phyloP scores from a whole-genome alignment of 2,888 invertebrate species.

The Drosophila niveifrons region DNA sequence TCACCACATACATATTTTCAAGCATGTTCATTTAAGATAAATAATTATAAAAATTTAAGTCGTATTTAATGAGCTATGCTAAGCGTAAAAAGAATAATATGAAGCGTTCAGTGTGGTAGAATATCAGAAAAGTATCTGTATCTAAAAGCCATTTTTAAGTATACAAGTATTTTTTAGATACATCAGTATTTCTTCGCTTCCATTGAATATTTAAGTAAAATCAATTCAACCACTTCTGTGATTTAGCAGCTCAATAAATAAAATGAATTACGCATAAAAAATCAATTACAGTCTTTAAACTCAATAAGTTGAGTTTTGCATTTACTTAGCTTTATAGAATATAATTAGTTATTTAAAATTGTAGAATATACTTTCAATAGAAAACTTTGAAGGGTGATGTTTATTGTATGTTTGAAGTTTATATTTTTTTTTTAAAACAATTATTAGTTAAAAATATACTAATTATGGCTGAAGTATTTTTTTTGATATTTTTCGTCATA shows the following conservation, averaged over 20 bases:
- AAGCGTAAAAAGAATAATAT: constrained; percentile 57
- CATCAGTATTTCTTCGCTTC: constrained; percentile 5
- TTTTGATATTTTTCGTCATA: background rate
- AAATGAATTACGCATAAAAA: too few species aligned
- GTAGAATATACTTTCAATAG: too few species aligned
- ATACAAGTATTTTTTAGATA: constrained; percentile 31
- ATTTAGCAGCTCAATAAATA: too few species aligned
- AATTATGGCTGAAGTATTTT: background rate
- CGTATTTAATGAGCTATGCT: constrained; percentile 47
- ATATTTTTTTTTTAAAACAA: background rate
- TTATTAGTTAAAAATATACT: background rate
- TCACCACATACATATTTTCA: constrained; percentile 11
- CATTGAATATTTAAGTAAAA: too few species aligned
- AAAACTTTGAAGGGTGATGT: too few species aligned
- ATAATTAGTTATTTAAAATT: too few species aligned
- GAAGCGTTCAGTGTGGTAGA: constrained; percentile 51
- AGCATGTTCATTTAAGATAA: constrained; percentile 13
- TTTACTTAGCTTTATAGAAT: too few species aligned
- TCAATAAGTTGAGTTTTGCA: too few species aligned
- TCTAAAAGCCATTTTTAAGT: constrained; percentile 18
- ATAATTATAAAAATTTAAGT: constrained; percentile 29
- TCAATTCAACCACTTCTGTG: too few species aligned
- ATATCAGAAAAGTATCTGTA: constrained; percentile 40
- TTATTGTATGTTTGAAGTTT: too few species aligned
- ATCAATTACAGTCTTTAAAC: too few species aligned